These are phyloP conservation scores for Watsonalla cultraria DNA, from an alignment of 2,888 invertebrate species.

Conservation along the genomic window DNA sequence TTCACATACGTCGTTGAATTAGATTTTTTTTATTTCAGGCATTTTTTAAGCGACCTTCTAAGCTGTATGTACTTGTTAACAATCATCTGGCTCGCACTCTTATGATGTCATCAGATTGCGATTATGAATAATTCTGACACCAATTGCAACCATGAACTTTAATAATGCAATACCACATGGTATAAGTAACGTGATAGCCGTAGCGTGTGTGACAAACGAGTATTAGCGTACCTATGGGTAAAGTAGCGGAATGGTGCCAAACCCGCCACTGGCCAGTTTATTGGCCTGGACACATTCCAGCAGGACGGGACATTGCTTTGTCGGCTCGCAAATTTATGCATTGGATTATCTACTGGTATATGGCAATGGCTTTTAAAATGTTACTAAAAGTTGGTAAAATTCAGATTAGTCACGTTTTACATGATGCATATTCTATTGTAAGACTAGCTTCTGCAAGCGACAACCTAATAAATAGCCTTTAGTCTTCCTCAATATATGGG, in stretches of 20 bases:
- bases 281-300: not conserved
- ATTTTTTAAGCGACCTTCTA: no score
- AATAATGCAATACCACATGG: not conserved
- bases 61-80: no score
- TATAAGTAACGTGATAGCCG: not conserved
- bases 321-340: conserved; percentile 13
- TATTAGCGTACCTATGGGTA: not conserved
- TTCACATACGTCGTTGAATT: no score
- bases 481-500: no score
- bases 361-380: conserved; percentile 4
- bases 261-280: not conserved
- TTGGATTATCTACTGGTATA: conserved; percentile 11
- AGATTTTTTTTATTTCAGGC: no score
- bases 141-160: not conserved
- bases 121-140: no score
- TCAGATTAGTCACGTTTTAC: no score
- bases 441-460: no score
- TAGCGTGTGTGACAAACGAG: not conserved
- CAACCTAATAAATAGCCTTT: no score
- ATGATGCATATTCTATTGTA: no score
- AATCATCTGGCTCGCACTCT: no score
- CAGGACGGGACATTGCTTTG: not conserved
- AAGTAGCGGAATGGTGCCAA: not conserved
- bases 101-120: no score
- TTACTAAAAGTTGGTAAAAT: not conserved